These are phyloP conservation scores for Eutrigla gurnardus DNA, from an alignment of 2,797 vertebrate species.

Conservation along the genomic window DNA sequence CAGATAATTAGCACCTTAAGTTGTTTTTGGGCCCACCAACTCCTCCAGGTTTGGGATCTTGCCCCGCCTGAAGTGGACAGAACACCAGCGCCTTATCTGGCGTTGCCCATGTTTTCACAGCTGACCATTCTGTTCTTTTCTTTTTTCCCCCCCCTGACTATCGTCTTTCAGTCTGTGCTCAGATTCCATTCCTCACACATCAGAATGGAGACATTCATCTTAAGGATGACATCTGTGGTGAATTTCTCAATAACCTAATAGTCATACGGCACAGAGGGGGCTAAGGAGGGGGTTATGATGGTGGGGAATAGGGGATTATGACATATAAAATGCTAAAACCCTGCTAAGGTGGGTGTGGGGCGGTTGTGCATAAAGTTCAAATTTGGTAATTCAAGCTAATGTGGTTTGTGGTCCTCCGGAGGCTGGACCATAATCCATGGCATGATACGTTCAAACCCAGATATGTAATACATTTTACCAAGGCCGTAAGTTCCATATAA, in stretches of 20 bases:
- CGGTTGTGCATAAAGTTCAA: constrained; percentile 86
- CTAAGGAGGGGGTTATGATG: constrained; percentile 74
- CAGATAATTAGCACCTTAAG: constrained; percentile 68
- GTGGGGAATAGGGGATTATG: constrained; percentile 84
- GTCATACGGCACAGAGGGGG: constrained; percentile 85
- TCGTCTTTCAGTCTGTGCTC: constrained; percentile 86
- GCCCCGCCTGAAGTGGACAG: constrained; percentile 75
- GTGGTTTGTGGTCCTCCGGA: constrained; percentile 89
- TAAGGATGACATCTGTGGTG: constrained; percentile 91
- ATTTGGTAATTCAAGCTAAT: constrained; percentile 90
- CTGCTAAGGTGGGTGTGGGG: constrained; percentile 75
- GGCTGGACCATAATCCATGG: constrained; percentile 86
- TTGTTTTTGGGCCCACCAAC: constrained; percentile 62
- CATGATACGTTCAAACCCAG: constrained; percentile 88
- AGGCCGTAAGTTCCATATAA: constrained; percentile 86
- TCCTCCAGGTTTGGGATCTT: constrained; percentile 68
- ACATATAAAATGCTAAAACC: constrained; percentile 90
- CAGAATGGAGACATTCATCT: constrained; percentile 89
- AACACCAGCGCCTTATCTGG: constrained; percentile 81
- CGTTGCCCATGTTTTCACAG: constrained; percentile 86
- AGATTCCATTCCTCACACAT: constrained; percentile 89
- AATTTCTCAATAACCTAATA: constrained; percentile 90
- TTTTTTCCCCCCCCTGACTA: constrained; percentile 75
- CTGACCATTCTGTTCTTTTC: constrained; percentile 82
- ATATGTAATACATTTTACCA: constrained; percentile 89